These are phyloP conservation scores for Allolobophora icterica DNA, from an alignment of 2,888 invertebrate species.

Conservation along the genomic window DNA sequence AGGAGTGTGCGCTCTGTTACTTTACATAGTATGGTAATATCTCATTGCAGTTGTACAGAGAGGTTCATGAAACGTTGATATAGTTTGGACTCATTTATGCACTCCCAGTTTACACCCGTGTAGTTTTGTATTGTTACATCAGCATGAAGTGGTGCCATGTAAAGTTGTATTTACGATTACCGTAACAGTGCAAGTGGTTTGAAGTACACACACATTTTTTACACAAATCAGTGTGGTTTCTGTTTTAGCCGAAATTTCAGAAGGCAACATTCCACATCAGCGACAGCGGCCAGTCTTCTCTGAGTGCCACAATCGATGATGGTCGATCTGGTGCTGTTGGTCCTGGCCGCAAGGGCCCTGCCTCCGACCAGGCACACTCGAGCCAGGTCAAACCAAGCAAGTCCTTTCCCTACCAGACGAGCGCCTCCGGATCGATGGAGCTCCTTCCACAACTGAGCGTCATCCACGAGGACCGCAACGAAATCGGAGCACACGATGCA, in stretches of 20 bases:
- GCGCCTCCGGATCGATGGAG: conserved; percentile 22
- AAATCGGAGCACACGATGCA: neutral
- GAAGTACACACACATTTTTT: too few relatives aligned
- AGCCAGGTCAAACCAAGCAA: neutral
- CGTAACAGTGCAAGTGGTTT: too few relatives aligned
- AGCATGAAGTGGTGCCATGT: too few relatives aligned
- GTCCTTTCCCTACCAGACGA: conserved; percentile 28
- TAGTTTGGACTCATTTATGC: too few relatives aligned
- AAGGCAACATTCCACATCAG: conserved; percentile 33
- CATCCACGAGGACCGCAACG: conserved; percentile 25
- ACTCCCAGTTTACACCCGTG: too few relatives aligned
- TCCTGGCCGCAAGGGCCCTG: neutral
- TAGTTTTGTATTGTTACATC: too few relatives aligned
- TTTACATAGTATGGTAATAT: neutral
- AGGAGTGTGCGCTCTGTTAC: neutral
- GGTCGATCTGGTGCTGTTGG: neutral
- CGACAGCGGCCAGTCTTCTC: conserved; percentile 27
- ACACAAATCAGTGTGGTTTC: neutral
- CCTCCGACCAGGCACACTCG: neutral
- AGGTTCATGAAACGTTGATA: neutral
- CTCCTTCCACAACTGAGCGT: conserved; percentile 28
- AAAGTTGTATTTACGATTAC: too few relatives aligned
- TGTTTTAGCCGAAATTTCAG: conserved; percentile 35
- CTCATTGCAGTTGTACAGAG: neutral
- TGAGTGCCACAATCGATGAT: neutral